A percentile compares a stretch with the other conserved stretches of the same genome.
Conservation (phyloP, 2,113 vertebrate species). For the Arizona elegans region DNA sequence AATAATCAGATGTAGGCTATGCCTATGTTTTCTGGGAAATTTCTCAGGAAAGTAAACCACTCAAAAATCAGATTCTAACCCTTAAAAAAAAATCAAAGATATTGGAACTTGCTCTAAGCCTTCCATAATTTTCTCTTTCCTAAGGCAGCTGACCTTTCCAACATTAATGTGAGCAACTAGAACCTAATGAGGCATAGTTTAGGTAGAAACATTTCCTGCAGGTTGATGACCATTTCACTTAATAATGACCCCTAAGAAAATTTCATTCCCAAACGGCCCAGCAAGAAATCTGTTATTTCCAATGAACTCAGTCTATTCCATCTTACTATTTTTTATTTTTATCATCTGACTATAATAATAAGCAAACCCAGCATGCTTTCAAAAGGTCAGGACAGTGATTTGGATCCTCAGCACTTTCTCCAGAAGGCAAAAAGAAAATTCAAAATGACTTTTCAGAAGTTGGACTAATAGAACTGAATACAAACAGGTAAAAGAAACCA, state of each 20-base stretch:
- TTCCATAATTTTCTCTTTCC: neutral
- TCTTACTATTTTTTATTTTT: neutral
- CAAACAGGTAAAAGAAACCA: neutral
- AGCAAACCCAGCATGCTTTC: neutral
- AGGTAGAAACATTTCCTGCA: neutral
- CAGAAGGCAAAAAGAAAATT: neutral
- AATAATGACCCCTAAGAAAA: neutral
- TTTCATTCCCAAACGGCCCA: neutral
- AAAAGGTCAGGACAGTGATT: neutral
- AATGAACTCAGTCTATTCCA: neutral
- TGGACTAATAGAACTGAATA: neutral
- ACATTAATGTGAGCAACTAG: neutral
- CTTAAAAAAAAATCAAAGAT: neutral
- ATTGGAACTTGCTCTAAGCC: neutral
- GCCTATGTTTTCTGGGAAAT: neutral
- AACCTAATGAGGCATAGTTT: neutral
- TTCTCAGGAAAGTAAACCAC: neutral
- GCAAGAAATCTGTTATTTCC: neutral
- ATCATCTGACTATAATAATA: neutral
- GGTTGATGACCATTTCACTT: neutral
- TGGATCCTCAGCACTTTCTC: neutral
- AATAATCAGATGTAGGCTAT: neutral
- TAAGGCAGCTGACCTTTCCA: neutral
- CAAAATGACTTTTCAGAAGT: neutral
- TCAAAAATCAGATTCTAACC: neutral